Evolutionary conservation across 2,797 vertebrate genomes (phyloP).

Genomic region (Myotis pilosus): DNA sequence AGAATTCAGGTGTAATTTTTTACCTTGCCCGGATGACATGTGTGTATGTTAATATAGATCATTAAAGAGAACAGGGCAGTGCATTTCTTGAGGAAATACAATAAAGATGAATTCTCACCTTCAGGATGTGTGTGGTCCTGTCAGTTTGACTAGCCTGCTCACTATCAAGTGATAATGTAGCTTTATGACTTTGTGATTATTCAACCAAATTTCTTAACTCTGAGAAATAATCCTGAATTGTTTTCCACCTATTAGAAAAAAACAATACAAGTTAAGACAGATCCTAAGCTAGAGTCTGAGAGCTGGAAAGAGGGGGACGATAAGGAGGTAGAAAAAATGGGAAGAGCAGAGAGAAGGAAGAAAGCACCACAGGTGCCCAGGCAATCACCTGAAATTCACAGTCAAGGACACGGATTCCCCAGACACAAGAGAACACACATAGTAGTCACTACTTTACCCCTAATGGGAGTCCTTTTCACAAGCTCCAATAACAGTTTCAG

Average conservation of each 20-base stretch:
- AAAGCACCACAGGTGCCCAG: background rate
- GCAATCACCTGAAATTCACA: background rate
- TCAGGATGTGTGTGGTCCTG: background rate
- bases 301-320: background rate
- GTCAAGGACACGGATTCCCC: background rate
- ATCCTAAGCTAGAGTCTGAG: background rate
- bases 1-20: background rate
- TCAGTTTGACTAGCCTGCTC: background rate
- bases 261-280: background rate
- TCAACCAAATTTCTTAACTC: background rate
- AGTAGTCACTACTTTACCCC: background rate
- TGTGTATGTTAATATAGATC: background rate
- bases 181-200: background rate
- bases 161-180: background rate
- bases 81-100: background rate
- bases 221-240: background rate
- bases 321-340: background rate
- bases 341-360: background rate
- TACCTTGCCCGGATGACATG: background rate
- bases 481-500: background rate
- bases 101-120: constrained; percentile 4
- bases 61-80: background rate
- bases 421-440: background rate
- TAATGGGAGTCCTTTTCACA: background rate
- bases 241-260: background rate